A percentile compares a stretch with the other conserved stretches of the same genome.
These are phyloP conservation scores for Lonchura striata DNA, from an alignment of 2,113 vertebrate genomes.

Conservation along the genomic window DNA sequence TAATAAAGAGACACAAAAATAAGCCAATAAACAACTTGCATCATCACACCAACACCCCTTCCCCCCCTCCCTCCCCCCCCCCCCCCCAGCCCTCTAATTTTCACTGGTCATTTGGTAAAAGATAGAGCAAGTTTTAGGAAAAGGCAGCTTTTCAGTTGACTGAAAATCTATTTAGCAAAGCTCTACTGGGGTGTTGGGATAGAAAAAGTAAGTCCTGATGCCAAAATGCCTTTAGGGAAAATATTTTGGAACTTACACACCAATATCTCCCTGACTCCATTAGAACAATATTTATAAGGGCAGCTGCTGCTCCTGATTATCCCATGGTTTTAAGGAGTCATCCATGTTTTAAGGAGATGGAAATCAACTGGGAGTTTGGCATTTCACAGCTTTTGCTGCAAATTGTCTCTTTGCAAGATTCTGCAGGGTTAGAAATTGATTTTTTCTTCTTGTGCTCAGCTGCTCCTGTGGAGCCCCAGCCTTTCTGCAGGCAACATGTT, in stretches of 20 bases:
- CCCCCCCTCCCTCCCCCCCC: too few relatives aligned
- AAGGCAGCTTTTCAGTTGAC: not conserved
- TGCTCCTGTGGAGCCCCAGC: not conserved
- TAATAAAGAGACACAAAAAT: not conserved
- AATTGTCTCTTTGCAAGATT: not conserved
- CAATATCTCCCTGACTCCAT: not conserved
- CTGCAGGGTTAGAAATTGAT: not conserved
- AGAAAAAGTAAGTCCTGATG: not conserved
- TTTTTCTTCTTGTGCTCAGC: not conserved
- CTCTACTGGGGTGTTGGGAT: not conserved
- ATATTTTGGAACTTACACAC: not conserved
- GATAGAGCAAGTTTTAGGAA: not conserved
- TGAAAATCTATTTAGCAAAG: not conserved
- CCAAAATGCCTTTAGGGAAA: not conserved
- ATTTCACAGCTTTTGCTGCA: not conserved
- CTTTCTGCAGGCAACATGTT: fast-evolving
- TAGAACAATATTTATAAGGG: not conserved
- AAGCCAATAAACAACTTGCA: not conserved
- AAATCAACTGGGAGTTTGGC: not conserved
- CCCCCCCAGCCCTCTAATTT: too few relatives aligned
- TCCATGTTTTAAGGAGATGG: not conserved
- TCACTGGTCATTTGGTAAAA: not conserved
- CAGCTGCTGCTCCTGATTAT: not conserved
- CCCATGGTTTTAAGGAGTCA: too few relatives aligned
- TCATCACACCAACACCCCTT: too few relatives aligned